These are phyloP conservation scores for Andrena cerasifolii DNA, from an alignment of 1,140 invertebrate genomes.

Conservation along the genomic window DNA sequence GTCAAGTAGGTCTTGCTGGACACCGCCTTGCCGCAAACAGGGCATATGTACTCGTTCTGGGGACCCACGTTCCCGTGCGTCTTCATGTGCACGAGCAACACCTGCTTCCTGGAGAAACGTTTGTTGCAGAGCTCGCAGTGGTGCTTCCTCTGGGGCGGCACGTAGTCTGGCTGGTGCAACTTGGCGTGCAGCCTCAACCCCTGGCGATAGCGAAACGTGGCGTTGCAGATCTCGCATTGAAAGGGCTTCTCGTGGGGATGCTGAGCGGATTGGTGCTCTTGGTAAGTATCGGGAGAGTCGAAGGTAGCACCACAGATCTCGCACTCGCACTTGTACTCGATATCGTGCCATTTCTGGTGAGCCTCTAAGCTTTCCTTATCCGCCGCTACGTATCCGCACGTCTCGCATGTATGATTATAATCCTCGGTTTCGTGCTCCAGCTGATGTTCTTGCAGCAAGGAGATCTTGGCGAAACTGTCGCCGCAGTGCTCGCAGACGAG, in stretches of 20 bases:
- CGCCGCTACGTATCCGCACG: constrained; percentile 73
- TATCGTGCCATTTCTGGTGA: constrained; percentile 76
- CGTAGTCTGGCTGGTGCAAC: constrained; percentile 81
- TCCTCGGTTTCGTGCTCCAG: constrained; percentile 66
- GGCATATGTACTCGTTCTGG: constrained; percentile 84
- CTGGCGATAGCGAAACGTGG: constrained; percentile 81
- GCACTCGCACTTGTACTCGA: constrained; percentile 83
- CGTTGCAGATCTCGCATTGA: constrained; percentile 81
- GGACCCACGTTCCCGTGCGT: constrained; percentile 75
- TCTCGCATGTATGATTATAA: constrained; percentile 72
- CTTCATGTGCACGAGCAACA: constrained; percentile 80
- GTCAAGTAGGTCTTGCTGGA: constrained; percentile 90
- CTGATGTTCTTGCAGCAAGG: constrained; percentile 72
- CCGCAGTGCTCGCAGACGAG: constrained; percentile 78
- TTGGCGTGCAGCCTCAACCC: constrained; percentile 82
- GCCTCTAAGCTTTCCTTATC: constrained; percentile 73
- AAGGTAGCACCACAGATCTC: constrained; percentile 86
- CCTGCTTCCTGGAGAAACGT: constrained; percentile 78
- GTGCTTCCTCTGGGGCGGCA: constrained; percentile 80
- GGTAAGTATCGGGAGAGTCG: constrained; percentile 74
- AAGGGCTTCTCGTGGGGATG: constrained; percentile 77
- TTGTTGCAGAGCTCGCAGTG: constrained; percentile 81
- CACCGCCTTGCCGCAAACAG: constrained; percentile 88
- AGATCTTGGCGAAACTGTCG: constrained; percentile 67
- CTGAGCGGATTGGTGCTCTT: constrained; percentile 75